These are phyloP conservation scores for Pseudachorutes palmiensis DNA, from an alignment of 1,140 invertebrate genomes.

Conservation along the genomic window DNA sequence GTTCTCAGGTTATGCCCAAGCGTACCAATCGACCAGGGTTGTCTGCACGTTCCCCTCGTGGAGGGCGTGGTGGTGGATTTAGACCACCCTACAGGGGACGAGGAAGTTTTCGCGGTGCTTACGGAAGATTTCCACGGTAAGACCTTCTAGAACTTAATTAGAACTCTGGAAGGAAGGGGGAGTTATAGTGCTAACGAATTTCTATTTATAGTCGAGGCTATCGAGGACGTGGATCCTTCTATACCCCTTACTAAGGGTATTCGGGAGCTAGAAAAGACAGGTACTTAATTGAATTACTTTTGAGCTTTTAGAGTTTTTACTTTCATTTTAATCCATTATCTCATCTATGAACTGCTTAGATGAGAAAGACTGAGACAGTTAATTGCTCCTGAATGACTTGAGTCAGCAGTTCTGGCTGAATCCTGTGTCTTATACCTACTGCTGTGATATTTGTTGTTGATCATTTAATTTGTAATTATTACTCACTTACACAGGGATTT, in stretches of 20 bases:
- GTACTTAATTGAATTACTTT: too few relatives aligned
- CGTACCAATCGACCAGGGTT: slow-evolving; percentile 95
- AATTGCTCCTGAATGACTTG: background rate
- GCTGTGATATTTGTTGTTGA: background rate
- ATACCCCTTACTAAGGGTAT: background rate
- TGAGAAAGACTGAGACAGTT: slow-evolving; percentile 1
- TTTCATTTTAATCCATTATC: background rate
- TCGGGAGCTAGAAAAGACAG: background rate
- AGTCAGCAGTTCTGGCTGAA: slow-evolving; percentile 1
- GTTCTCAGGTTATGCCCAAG: slow-evolving; percentile 92
- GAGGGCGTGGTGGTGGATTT: slow-evolving; percentile 49
- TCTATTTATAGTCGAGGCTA: background rate
- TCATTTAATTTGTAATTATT: background rate
- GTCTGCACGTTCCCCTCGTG: slow-evolving; percentile 76
- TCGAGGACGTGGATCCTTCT: background rate
- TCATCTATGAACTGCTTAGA: slow-evolving; percentile 7
- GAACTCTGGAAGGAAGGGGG: background rate
- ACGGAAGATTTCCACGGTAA: slow-evolving; percentile 6
- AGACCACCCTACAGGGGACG: slow-evolving; percentile 46
- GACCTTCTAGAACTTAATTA: background rate
- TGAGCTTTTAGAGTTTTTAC: background rate
- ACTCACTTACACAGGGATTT: slow-evolving; percentile 2
- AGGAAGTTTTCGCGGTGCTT: slow-evolving; percentile 42
- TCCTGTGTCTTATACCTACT: slow-evolving; percentile 8
- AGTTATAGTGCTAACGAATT: background rate